Evolutionary conservation across 2,113 vertebrate genomes (phyloP).

Genomic region (Thamnophis sirtalis): DNA sequence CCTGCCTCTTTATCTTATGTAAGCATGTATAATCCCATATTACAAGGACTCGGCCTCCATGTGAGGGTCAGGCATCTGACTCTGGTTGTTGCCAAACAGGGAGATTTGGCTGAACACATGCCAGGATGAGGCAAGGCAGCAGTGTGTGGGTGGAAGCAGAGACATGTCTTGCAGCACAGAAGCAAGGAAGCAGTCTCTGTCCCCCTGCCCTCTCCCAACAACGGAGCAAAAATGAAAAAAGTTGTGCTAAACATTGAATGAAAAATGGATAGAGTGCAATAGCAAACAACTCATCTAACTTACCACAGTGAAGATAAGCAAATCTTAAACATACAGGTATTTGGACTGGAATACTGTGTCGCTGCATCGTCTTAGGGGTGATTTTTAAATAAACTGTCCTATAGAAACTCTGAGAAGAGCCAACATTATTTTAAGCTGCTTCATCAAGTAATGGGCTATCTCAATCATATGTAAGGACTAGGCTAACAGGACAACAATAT

Average conservation of each 20-base stretch:
- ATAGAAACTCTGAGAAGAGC: not conserved
- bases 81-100: conserved; percentile 58
- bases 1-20: not conserved
- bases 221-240: not conserved
- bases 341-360: not conserved
- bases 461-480: not conserved
- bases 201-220: accelerated
- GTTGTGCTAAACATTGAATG: not conserved
- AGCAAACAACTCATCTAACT: not conserved
- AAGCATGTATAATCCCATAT: conserved; percentile 63
- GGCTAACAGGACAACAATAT: not conserved
- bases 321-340: not conserved
- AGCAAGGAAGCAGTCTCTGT: not conserved
- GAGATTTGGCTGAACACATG: conserved; percentile 39
- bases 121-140: conserved; percentile 38
- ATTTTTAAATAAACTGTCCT: not conserved
- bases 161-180: not conserved
- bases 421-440: not conserved
- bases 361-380: not conserved
- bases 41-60: conserved; percentile 49
- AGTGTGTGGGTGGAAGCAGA: not conserved
- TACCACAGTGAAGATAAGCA: not conserved
- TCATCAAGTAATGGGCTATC: not conserved
- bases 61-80: conserved; percentile 68
- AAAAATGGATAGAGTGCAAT: not conserved